These are phyloP conservation scores for Anadara kagoshimensis DNA, from an alignment of 1,140 invertebrate species.

Conservation along the genomic window DNA sequence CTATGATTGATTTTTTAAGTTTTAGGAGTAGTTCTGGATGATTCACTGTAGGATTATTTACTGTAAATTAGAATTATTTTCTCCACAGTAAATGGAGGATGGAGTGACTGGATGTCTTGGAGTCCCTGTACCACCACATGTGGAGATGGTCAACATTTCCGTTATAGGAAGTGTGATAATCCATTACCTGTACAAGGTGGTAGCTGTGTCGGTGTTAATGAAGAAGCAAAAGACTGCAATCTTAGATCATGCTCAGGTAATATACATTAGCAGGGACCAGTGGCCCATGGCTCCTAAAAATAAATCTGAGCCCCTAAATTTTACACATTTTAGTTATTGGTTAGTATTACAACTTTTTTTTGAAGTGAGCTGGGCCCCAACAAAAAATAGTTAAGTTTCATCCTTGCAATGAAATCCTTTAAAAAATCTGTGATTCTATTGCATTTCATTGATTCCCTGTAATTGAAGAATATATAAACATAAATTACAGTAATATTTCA, in stretches of 20 bases:
- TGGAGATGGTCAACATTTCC: background rate
- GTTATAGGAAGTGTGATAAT: constrained; percentile 8
- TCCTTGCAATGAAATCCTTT: too few relatives aligned
- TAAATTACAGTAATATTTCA: too few relatives aligned
- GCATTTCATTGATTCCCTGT: too few relatives aligned
- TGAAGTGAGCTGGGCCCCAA: too few relatives aligned
- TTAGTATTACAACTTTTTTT: background rate
- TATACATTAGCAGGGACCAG: background rate
- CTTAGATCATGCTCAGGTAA: background rate
- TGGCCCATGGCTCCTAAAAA: background rate
- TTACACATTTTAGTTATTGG: background rate
- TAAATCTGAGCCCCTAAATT: too few relatives aligned
- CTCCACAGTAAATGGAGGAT: constrained; percentile 1
- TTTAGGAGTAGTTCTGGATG: background rate
- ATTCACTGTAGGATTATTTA: background rate
- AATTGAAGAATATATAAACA: too few relatives aligned
- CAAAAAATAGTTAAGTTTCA: too few relatives aligned
- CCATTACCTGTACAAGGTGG: constrained; percentile 1
- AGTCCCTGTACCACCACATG: background rate
- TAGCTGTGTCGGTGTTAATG: background rate
- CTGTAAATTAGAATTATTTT: background rate
- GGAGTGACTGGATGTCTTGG: constrained; percentile 11
- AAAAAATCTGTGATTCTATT: too few relatives aligned
- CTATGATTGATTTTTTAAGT: background rate
- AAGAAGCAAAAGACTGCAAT: background rate